A percentile compares a stretch with the other conserved stretches of the same genome.
These are phyloP conservation scores for Melanaphis sacchari DNA, from an alignment of 1,140 invertebrate species.

Conservation along the genomic window DNA sequence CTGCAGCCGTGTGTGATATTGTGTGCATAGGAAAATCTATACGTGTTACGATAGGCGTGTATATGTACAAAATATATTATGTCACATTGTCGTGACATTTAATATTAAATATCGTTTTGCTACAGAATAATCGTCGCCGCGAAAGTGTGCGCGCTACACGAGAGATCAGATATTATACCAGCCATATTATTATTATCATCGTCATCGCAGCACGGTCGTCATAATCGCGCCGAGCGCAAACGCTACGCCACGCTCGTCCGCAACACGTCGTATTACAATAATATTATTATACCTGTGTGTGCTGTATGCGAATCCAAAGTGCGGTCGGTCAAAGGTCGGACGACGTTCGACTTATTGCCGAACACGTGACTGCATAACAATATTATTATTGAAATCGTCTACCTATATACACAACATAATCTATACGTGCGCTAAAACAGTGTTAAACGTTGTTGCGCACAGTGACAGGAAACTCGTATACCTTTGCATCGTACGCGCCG, in stretches of 20 bases:
- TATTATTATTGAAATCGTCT: no score
- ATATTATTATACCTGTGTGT: no score
- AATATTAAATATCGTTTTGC: no score
- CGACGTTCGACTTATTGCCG: neutral
- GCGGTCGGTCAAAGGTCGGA: neutral
- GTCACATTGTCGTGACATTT: no score
- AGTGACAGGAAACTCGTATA: neutral
- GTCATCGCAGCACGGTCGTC: no score
- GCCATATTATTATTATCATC: neutral
- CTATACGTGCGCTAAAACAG: neutral
- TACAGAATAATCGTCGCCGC: neutral
- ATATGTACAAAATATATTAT: neutral
- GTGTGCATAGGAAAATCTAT: slow-evolving; percentile 19
- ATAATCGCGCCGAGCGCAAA: neutral
- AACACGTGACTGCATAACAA: neutral
- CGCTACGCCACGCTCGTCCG: neutral
- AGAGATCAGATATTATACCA: neutral
- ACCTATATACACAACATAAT: no score
- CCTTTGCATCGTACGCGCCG: neutral
- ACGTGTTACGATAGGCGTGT: neutral
- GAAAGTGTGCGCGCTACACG: neutral
- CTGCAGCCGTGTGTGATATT: no score
- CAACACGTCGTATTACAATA: no score
- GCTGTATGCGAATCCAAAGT: neutral
- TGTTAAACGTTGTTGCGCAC: neutral